phyloP scores from a whole-genome alignment of 1,140 invertebrate species.

The Pachypeltis micranthus region DNA sequence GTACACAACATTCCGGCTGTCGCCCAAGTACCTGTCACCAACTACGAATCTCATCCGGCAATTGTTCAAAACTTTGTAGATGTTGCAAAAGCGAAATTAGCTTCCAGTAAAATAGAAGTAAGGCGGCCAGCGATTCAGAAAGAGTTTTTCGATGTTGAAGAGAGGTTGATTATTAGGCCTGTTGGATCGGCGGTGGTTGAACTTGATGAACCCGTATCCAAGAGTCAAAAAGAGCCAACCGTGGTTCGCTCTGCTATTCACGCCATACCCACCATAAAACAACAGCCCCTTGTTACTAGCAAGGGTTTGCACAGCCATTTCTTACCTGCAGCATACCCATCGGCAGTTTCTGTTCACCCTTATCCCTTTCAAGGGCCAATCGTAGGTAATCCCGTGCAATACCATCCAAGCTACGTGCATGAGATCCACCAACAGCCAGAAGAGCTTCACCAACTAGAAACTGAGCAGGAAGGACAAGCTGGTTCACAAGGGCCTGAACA shows the following conservation, averaged over 20 bases:
- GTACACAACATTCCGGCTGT: conserved; percentile 39
- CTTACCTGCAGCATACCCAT: background rate
- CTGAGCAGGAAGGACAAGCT: conserved; percentile 6
- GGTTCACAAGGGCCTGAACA: conserved; percentile 25
- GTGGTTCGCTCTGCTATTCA: conserved; percentile 30
- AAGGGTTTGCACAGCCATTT: background rate
- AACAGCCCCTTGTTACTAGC: conserved; percentile 20
- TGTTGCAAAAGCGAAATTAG: conserved; percentile 40
- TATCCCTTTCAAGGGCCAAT: conserved; percentile 11
- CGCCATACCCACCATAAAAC: conserved; percentile 27
- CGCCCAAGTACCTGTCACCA: conserved; percentile 41
- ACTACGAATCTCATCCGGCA: conserved; percentile 39
- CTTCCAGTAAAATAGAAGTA: conserved; percentile 40
- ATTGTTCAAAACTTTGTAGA: conserved; percentile 41
- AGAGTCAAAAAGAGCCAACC: conserved; percentile 42
- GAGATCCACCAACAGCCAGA: conserved; percentile 18
- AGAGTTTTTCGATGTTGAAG: conserved; percentile 53
- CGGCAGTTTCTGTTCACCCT: conserved; percentile 5
- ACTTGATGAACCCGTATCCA: conserved; percentile 45
- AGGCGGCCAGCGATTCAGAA: conserved; percentile 51
- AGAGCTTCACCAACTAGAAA: background rate
- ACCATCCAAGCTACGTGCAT: conserved; percentile 3
- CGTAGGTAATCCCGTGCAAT: background rate
- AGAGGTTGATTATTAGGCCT: conserved; percentile 47
- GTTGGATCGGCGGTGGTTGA: conserved; percentile 49